These are phyloP conservation scores for Hyposmocoma kahamanoa DNA, from an alignment of 1,140 invertebrate genomes.

Conservation along the genomic window DNA sequence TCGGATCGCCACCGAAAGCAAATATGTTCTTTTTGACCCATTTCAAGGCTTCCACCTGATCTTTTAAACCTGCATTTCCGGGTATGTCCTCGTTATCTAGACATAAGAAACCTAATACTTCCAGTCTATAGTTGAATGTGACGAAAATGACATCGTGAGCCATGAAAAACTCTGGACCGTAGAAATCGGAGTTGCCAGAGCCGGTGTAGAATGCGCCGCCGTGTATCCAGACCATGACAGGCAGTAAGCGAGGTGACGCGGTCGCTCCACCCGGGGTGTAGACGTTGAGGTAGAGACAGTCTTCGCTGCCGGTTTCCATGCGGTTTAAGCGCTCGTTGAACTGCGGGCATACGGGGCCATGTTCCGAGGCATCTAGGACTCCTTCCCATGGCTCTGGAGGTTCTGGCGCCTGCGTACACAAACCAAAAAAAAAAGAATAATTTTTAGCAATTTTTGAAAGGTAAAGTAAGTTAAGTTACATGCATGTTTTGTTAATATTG, in stretches of 20 bases:
- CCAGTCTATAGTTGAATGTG: conserved; percentile 78
- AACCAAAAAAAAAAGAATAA: background rate
- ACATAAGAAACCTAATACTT: conserved; percentile 74
- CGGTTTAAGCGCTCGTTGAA: conserved; percentile 44
- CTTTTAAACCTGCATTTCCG: conserved; percentile 81
- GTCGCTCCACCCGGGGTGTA: conserved; percentile 70
- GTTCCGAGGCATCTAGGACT: conserved; percentile 56
- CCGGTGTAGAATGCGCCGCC: conserved; percentile 81
- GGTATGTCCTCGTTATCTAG: conserved; percentile 72
- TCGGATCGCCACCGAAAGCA: conserved; percentile 75
- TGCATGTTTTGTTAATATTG: too few relatives aligned
- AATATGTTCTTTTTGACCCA: conserved; percentile 78
- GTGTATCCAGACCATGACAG: conserved; percentile 85
- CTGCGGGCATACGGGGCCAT: conserved; percentile 71
- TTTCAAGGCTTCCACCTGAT: conserved; percentile 77
- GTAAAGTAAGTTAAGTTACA: background rate
- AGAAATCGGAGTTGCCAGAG: conserved; percentile 73
- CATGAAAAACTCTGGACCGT: conserved; percentile 78
- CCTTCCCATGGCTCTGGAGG: conserved; percentile 68
- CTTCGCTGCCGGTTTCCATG: conserved; percentile 72
- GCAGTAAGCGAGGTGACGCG: conserved; percentile 49
- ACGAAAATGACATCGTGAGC: conserved; percentile 77
- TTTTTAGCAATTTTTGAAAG: background rate
- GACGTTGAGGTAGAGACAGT: conserved; percentile 85
- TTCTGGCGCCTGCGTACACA: conserved; percentile 51